Conservation (phyloP, 2,888 invertebrate species). For the Tenodera sinensis region DNA sequence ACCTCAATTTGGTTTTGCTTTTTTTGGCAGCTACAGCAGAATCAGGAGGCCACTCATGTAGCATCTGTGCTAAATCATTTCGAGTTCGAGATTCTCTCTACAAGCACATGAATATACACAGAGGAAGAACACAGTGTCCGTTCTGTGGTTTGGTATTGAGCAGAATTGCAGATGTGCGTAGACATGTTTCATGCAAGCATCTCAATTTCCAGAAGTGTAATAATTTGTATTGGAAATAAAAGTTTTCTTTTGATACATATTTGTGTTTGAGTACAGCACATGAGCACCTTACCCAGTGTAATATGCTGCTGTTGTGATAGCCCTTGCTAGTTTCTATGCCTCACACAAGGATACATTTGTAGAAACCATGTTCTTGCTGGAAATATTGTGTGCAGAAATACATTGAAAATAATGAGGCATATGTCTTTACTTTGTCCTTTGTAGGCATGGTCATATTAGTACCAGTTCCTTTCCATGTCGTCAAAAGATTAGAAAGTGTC, state of each 20-base stretch:
- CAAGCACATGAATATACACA: constrained; percentile 51
- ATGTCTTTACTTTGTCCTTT: no score
- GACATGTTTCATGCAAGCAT: constrained; percentile 15
- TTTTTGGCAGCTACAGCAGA: neutral
- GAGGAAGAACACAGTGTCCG: constrained; percentile 49
- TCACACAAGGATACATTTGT: no score
- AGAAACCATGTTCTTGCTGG: no score
- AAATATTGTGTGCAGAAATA: no score
- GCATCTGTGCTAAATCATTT: constrained; percentile 27
- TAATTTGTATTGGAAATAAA: constrained; percentile 46
- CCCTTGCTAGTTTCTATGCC: no score
- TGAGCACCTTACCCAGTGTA: neutral
- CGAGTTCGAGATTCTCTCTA: constrained; percentile 31
- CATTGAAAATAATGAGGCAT: no score
- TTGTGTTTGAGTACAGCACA: no score
- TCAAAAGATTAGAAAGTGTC: no score
- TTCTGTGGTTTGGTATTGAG: constrained; percentile 50
- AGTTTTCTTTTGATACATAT: constrained; percentile 47
- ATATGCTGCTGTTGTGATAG: neutral
- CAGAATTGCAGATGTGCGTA: constrained; percentile 36
- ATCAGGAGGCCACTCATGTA: constrained; percentile 16
- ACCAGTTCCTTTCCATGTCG: no score
- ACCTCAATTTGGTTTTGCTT: neutral
- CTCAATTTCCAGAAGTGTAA: constrained; percentile 30
- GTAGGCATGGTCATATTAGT: no score